Evolutionary conservation across 2,113 vertebrate species (phyloP).

Genomic region (Hippocampus barbouri): DNA sequence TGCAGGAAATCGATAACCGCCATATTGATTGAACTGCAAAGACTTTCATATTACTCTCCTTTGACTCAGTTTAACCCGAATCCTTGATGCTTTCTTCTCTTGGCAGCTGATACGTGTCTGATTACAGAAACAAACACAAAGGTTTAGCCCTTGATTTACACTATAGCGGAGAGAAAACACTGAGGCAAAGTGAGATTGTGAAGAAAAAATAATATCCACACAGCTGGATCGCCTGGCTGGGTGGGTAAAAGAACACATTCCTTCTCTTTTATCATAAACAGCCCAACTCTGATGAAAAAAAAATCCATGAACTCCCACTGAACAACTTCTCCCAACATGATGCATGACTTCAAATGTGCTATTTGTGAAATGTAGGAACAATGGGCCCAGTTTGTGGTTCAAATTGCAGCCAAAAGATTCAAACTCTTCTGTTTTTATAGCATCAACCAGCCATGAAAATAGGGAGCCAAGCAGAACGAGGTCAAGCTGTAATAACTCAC

Average conservation of each 20-base stretch:
- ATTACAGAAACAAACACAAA: slow-evolving; percentile 32
- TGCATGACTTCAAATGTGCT: slow-evolving; percentile 7
- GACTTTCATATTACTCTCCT: background rate
- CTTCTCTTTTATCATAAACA: slow-evolving; percentile 57
- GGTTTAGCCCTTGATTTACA: slow-evolving; percentile 19
- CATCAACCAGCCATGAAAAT: background rate
- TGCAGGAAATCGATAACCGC: background rate
- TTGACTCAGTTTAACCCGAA: slow-evolving; percentile 26
- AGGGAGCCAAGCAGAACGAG: background rate
- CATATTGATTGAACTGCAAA: background rate
- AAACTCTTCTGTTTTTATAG: background rate
- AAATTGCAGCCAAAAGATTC: background rate
- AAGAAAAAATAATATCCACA: slow-evolving; percentile 42
- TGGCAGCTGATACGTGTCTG: slow-evolving; percentile 6
- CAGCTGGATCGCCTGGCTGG: slow-evolving; percentile 42
- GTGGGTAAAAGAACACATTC: slow-evolving; percentile 48
- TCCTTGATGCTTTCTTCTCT: slow-evolving; percentile 11
- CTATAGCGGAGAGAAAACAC: slow-evolving; percentile 19
- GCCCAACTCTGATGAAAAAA: slow-evolving; percentile 46
- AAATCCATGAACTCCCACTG: slow-evolving; percentile 14
- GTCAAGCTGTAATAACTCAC: slow-evolving; percentile 72
- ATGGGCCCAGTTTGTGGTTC: slow-evolving; percentile 6
- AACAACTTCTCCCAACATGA: slow-evolving; percentile 21
- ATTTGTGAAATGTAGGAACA: slow-evolving; percentile 6
- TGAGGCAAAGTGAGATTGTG: slow-evolving; percentile 31